Percentiles rank a stretch among this genome's conserved stretches.
Evolutionary conservation across 2,888 invertebrate species (phyloP).

Genomic region (Meandrusa payeni): DNA sequence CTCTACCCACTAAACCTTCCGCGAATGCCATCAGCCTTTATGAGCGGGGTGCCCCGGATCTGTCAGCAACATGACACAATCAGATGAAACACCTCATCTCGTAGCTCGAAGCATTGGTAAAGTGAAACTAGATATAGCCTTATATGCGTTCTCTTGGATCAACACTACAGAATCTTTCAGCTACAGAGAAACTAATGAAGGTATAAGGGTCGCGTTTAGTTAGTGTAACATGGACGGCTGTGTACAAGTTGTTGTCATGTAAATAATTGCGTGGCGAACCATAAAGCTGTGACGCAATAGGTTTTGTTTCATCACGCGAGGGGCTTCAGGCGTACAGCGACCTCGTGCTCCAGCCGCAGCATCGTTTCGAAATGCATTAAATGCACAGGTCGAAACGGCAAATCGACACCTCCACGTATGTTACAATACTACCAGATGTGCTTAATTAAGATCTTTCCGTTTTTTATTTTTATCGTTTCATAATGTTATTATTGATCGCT

Average conservation of each 20-base stretch:
- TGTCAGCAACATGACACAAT: too few relatives aligned
- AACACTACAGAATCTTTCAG: too few relatives aligned
- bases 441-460: neutral
- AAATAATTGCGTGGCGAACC: constrained; percentile 70
- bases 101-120: too few relatives aligned
- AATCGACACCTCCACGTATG: constrained; percentile 33
- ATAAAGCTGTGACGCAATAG: constrained; percentile 73
- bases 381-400: constrained; percentile 70
- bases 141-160: too few relatives aligned
- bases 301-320: constrained; percentile 72
- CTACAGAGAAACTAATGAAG: too few relatives aligned
- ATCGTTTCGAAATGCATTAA: constrained; percentile 79
- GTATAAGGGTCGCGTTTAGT: constrained; percentile 38
- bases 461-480: neutral
- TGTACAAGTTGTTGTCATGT: constrained; percentile 67
- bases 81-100: too few relatives aligned
- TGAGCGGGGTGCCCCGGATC: too few relatives aligned
- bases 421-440: constrained; percentile 25
- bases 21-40: too few relatives aligned
- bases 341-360: constrained; percentile 75
- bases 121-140: too few relatives aligned
- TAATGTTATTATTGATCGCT: constrained; percentile 1
- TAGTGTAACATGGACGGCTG: constrained; percentile 41
- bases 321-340: constrained; percentile 71
- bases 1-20: too few relatives aligned